Evolutionary conservation across 2,113 vertebrate genomes (phyloP), one percentile per base, ranked within the genome.

Genomic region (Etheostoma spectabile): DNA sequence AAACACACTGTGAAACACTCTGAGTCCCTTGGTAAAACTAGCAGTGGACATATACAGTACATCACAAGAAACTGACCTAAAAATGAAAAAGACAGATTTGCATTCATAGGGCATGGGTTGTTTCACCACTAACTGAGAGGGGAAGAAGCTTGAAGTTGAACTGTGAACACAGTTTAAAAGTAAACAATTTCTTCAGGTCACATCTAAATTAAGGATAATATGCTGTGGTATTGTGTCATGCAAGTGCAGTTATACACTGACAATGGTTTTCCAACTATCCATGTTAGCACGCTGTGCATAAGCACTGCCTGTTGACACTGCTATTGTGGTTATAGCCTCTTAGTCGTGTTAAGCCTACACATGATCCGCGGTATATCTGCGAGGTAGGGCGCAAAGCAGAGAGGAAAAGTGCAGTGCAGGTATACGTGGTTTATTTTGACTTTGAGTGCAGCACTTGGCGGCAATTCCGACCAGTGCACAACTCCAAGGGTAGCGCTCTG

Each of bases 1-100:
- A 93, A 93, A 92, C 83, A 91, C 65, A 81, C 51, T 70, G 71
- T 76, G 87, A 86, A 91, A 86, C 56, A 80, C 76, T 74, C 57
- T 12, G 6, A 64, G 82, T 90, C 86, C 82, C 89, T 70, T 77
- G 89, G 77, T 84, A 64, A 76, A 83, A 86, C 78, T 48, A 82
- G 70, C 79, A 75, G 84, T 61, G 86, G 83, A 67, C 84, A 91
- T 30, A 30, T 30, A 30, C 27, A 27, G 27, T 92, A 89, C 64
- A 90, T 93, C 91, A 93, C 51, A 80, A 68, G 62, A 87, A 86
- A 86, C n/a, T 88, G 86, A 90, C 85, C 90, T 88, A 81, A 51
- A 89, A 78, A 83, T 70, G 60, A 16, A 63, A 46, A 46, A 75
- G 72, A 91, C 82, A 80, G 64, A 89, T 88, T 84, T 5, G 60